Conservation (phyloP, 1,140 invertebrate species). For the Lutraria rhynchaena region DNA sequence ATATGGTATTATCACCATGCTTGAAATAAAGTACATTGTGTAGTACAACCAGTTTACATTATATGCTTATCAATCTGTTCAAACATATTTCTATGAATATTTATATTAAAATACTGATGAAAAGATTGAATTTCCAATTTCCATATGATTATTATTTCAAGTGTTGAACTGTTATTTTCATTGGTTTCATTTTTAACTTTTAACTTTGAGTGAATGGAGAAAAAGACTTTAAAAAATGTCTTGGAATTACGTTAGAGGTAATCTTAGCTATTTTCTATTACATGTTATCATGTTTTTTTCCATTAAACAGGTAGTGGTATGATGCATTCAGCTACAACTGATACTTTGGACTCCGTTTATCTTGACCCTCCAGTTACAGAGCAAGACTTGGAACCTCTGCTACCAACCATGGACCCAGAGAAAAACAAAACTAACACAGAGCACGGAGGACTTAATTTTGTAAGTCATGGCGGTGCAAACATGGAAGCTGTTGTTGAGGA, state of each 20-base stretch:
- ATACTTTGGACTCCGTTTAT: constrained; percentile 77
- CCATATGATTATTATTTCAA: no score
- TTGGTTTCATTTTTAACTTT: no score
- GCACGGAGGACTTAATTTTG: neutral
- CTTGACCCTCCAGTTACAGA: constrained; percentile 71
- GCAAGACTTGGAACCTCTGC: constrained; percentile 62
- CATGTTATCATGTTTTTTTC: neutral
- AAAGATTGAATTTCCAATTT: no score
- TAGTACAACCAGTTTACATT: no score
- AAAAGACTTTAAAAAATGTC: neutral
- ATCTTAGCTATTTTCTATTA: neutral
- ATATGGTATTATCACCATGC: no score
- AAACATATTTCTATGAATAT: no score
- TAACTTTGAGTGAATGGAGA: neutral
- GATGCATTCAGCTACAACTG: constrained; percentile 74
- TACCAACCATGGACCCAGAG: neutral
- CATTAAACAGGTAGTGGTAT: constrained; percentile 7
- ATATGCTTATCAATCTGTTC: no score
- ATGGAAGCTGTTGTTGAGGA: neutral
- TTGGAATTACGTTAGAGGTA: neutral
- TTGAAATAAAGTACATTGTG: no score
- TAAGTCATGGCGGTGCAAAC: neutral
- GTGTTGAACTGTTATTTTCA: no score
- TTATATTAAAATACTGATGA: no score
- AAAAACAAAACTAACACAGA: neutral